These are phyloP conservation scores for Pemphigus obesinymphae DNA, from an alignment of 1,140 invertebrate species.

Conservation along the genomic window DNA sequence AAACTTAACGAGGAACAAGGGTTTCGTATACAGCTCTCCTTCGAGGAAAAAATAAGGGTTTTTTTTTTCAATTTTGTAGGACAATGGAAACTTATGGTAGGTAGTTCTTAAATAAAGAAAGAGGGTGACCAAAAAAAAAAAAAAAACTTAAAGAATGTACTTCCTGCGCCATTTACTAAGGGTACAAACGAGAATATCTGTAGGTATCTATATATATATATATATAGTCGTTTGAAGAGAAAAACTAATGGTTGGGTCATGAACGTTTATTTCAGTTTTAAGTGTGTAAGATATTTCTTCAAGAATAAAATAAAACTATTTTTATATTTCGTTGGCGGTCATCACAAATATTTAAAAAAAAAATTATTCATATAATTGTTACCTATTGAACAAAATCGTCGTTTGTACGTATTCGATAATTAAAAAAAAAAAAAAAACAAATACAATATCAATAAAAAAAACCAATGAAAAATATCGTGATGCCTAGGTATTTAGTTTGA, in stretches of 20 bases:
- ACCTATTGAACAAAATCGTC: too few species aligned
- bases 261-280: background rate
- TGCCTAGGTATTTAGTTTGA: too few species aligned
- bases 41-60: background rate
- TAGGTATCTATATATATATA: too few species aligned
- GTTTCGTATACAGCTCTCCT: background rate
- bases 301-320: background rate
- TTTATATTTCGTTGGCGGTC: background rate
- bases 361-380: too few species aligned
- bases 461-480: too few species aligned
- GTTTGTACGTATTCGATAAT: too few species aligned
- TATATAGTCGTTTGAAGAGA: background rate
- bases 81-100: constrained; percentile 9
- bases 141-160: background rate
- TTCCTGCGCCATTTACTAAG: background rate
- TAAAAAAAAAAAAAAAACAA: too few species aligned
- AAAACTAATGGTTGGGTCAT: background rate
- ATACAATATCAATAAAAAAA: too few species aligned
- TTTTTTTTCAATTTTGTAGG: background rate
- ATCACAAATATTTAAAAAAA: background rate
- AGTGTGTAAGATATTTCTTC: too few species aligned
- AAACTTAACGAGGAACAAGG: constrained; percentile 30
- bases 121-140: background rate
- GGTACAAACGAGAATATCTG: background rate
- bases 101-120: constrained; percentile 17